These are phyloP conservation scores for Hydrochoerus hydrochaeris DNA, from an alignment of 2,113 vertebrate species.

Conservation along the genomic window DNA sequence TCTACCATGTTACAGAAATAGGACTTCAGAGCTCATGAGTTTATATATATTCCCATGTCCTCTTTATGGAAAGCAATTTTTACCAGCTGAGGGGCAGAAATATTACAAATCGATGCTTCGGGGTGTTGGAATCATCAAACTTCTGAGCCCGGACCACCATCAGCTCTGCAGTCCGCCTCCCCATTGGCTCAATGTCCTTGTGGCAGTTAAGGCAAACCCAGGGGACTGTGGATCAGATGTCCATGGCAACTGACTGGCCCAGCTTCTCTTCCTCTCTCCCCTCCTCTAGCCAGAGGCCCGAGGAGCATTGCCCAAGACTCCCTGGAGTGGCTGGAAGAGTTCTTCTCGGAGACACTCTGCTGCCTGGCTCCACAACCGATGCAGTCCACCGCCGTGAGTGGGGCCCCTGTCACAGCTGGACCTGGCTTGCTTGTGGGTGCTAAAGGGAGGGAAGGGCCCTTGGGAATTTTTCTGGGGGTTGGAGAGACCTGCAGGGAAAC, in stretches of 20 bases:
- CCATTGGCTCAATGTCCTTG: not conserved
- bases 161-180: not conserved
- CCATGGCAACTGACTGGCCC: conserved; percentile 5
- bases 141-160: not conserved
- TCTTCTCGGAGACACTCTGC: not conserved
- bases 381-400: not conserved
- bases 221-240: conserved; percentile 71
- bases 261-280: conserved; percentile 16
- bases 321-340: not conserved
- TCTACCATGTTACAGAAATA: not conserved
- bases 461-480: not conserved
- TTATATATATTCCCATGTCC: not conserved
- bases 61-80: not conserved
- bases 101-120: not conserved
- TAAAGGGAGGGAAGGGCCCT: not conserved
- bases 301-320: conserved; percentile 61
- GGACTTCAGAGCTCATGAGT: not conserved
- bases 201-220: not conserved
- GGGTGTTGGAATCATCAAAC: not conserved
- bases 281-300: conserved; percentile 63
- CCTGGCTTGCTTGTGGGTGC: not conserved
- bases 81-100: not conserved
- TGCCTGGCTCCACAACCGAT: not conserved
- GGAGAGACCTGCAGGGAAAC: not conserved
- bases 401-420: not conserved